Base-by-base conservation (phyloP, 2,888 invertebrate species). In the Sarcophaga subvicina region DNA sequence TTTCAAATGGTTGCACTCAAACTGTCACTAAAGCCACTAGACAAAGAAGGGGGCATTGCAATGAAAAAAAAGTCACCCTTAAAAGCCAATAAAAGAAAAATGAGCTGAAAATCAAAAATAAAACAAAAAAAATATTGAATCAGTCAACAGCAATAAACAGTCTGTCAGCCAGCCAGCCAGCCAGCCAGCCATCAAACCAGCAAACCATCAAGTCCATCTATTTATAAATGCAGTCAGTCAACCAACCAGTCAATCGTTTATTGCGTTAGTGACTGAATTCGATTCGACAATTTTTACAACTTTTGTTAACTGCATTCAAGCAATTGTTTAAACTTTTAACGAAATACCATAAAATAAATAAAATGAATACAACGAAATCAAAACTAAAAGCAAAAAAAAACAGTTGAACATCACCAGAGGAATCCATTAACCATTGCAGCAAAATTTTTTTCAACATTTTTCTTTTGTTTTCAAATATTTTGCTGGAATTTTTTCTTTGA, bases 331-430 rank as follows among this genome's bases (percentile, higher is more conserved):
- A 37, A 37, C 37, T 37, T 37, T 37, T 37, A 37, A 37, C 37
- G 37, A 37, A 37, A 37, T 37, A 10, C 37, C 37, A 37, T 37
- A 37, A 37, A 37, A 37, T 10, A 37, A 37, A 37, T 10, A 2
- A 37, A 37, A 37, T 10, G 10, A 37, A 37, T 37, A 37, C 37
- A 10, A 37, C 37, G 37, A 37, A 37, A 37, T 37, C 37, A 6
- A 45, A 67, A 20, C 2, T 12, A 45, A 45, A 5, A 12, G 0
- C 17, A 64, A 5, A 64, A 64, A 64, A 64, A 8, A 64, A 60
- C 88, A 89, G 89, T 88, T 90, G 89, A 90, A 90, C 88, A 91
- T 82, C 91, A 91, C 90, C 91, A 91, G 89, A 89, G 85, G 91
- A 91, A 90, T 91, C 89, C 91, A 91, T 91, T 91, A 91, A 91